Conservation (phyloP, 2,797 vertebrate genomes). For the Tamandua tetradactyla region DNA sequence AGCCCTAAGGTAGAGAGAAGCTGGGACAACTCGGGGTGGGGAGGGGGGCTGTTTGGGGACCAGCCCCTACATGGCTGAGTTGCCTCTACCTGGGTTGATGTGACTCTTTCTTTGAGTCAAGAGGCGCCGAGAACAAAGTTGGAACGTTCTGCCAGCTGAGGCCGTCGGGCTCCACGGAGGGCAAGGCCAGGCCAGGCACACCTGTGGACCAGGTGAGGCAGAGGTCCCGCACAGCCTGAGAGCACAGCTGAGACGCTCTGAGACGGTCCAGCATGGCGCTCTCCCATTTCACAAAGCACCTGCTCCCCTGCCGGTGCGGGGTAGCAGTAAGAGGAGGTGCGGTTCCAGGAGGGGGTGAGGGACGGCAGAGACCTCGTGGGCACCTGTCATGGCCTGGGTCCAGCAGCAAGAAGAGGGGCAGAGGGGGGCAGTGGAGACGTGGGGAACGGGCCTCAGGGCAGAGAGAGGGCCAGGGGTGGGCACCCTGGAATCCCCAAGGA, state of each 20-base stretch:
- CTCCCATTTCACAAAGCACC: not conserved
- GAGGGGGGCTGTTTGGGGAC: not conserved
- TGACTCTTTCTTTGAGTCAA: not conserved
- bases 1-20: not conserved
- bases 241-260: not conserved
- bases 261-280: not conserved
- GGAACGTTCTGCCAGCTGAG: not conserved
- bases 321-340: fast-evolving
- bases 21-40: not conserved
- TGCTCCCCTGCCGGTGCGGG: not conserved
- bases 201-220: not conserved
- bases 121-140: not conserved
- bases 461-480: not conserved
- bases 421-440: not conserved
- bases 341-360: fast-evolving
- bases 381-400: not conserved
- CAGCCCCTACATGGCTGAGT: not conserved
- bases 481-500: not conserved
- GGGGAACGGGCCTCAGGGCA: not conserved
- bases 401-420: not conserved
- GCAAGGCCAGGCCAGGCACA: not conserved
- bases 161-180: fast-evolving
- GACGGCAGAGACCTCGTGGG: not conserved
- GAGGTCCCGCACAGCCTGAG: not conserved
- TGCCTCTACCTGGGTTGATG: fast-evolving